Evolutionary conservation across 2,797 vertebrate genomes (phyloP).

Genomic region (Mormyrus hasselquistii): DNA sequence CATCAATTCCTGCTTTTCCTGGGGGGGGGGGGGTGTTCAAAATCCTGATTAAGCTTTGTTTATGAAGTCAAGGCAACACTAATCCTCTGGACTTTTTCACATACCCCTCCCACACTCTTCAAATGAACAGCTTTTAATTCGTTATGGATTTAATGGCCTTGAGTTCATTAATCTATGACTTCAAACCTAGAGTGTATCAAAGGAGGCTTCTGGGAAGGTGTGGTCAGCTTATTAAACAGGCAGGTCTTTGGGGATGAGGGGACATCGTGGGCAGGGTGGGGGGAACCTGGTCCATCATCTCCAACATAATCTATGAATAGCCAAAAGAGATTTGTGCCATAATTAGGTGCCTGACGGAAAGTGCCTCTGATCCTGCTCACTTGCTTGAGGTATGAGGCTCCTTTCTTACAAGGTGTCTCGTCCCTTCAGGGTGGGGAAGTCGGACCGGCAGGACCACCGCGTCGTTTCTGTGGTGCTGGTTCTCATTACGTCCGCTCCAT

Average conservation of each 20-base stretch:
- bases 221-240: conserved; percentile 61
- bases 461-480: background rate
- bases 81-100: conserved; percentile 21
- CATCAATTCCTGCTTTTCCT: background rate
- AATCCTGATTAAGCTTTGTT: conserved; percentile 48
- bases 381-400: background rate
- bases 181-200: conserved; percentile 32
- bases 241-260: background rate
- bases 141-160: conserved; percentile 45
- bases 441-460: too few species aligned
- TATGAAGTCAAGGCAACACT: conserved; percentile 39
- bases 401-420: conserved; percentile 48
- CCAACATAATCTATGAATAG: background rate
- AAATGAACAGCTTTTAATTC: conserved; percentile 46
- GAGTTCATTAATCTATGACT: conserved; percentile 47
- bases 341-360: conserved; percentile 36
- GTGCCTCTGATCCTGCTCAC: background rate
- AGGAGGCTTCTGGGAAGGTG: conserved; percentile 37
- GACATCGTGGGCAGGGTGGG: background rate
- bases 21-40: background rate
- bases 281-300: background rate
- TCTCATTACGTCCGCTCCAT: background rate
- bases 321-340: background rate
- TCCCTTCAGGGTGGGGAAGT: background rate
- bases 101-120: conserved; percentile 30